Evolutionary conservation across 2,888 invertebrate species (phyloP).

Genomic region (Chrysolina oricalcia): DNA sequence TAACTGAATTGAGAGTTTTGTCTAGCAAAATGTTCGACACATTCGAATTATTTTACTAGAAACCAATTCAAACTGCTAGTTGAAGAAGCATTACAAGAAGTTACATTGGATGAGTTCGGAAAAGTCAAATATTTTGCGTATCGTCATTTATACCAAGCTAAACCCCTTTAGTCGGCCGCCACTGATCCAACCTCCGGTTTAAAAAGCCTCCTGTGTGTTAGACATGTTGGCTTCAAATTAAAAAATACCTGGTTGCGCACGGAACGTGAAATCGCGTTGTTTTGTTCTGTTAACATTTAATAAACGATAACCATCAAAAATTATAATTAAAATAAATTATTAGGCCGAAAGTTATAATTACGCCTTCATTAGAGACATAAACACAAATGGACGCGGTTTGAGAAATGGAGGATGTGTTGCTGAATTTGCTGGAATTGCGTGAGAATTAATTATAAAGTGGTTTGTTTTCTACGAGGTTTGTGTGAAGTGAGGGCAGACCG

Average conservation of each 20-base stretch:
- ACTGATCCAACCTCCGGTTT: constrained; percentile 24
- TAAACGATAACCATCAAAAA: constrained; percentile 46
- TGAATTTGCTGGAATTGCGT: constrained; percentile 3
- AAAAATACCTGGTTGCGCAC: constrained; percentile 43
- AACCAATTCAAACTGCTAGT: too few relatives aligned
- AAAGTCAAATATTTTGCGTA: too few relatives aligned
- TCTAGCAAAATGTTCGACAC: too few relatives aligned
- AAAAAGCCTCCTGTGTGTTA: constrained; percentile 38
- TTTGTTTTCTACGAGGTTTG: neutral
- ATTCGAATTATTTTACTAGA: too few relatives aligned
- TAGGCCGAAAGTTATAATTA: constrained; percentile 35
- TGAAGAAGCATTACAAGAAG: too few relatives aligned
- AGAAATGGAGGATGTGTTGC: constrained; percentile 3
- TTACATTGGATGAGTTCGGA: too few relatives aligned
- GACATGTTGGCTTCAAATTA: constrained; percentile 41
- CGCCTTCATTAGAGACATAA: constrained; percentile 32
- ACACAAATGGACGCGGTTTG: constrained; percentile 18
- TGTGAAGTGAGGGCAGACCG: neutral
- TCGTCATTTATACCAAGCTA: neutral
- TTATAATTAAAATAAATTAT: constrained; percentile 48
- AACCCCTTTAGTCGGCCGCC: neutral
- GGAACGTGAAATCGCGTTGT: constrained; percentile 45
- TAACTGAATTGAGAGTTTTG: too few relatives aligned
- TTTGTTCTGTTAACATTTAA: constrained; percentile 44
- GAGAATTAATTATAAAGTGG: neutral